Percentiles rank a stretch among this genome's conserved stretches.
phyloP scores from a whole-genome alignment of 2,113 vertebrate genomes.

The Tetrax tetrax region DNA sequence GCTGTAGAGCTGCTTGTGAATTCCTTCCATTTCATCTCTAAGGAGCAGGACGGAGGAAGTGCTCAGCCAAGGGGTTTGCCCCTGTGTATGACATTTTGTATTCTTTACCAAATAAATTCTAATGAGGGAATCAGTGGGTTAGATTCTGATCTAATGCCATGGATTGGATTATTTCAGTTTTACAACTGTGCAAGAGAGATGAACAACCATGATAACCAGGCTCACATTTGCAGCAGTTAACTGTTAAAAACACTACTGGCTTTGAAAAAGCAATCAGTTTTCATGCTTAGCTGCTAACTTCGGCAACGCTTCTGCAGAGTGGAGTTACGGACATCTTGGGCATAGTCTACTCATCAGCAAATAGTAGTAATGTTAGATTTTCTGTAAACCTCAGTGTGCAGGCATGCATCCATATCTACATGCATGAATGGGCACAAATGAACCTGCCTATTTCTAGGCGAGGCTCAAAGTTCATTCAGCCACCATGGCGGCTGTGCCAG shows the following conservation, averaged over 20 bases:
- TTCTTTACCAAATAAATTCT: background rate
- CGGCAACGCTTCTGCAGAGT: background rate
- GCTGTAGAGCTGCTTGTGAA: background rate
- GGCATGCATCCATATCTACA: rapidly evolving
- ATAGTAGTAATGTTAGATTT: background rate
- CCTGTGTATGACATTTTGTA: background rate
- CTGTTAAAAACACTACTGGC: background rate
- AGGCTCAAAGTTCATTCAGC: background rate
- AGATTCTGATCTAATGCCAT: background rate
- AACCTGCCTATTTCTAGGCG: background rate
- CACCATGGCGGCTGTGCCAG: background rate
- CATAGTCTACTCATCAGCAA: background rate
- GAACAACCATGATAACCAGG: background rate
- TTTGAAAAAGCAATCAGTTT: background rate
- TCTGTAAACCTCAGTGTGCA: background rate
- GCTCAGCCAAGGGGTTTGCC: background rate
- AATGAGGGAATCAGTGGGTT: background rate
- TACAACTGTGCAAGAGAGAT: background rate
- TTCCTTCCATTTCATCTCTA: background rate
- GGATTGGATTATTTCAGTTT: background rate
- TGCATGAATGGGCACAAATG: rapidly evolving
- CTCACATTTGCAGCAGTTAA: background rate
- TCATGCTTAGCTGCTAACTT: background rate
- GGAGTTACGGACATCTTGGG: background rate
- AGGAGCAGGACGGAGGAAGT: background rate